Percentiles rank a stretch among this genome's conserved stretches.
Evolutionary conservation across 2,888 invertebrate species (phyloP).

Genomic region (Troides oblongomaculatus): DNA sequence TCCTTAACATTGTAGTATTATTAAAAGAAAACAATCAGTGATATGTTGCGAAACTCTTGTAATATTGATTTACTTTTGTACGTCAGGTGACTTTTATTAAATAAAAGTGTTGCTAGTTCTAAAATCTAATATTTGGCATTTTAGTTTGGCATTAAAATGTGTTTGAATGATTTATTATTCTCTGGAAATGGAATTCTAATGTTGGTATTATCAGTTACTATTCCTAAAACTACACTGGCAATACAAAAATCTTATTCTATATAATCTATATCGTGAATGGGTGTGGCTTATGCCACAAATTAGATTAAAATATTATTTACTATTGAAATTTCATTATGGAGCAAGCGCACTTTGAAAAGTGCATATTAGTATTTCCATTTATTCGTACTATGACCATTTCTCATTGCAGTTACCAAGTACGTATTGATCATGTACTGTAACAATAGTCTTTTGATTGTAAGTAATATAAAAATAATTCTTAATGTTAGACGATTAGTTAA

Average conservation of each 20-base stretch:
- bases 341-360: neutral
- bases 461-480: slow-evolving; percentile 21
- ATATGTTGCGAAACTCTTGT: slow-evolving; percentile 30
- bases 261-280: neutral
- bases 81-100: slow-evolving; percentile 22
- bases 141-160: slow-evolving; percentile 53
- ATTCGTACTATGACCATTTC: neutral
- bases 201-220: slow-evolving; percentile 6
- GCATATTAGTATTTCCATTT: neutral
- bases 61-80: slow-evolving; percentile 30
- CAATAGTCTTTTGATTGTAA: neutral
- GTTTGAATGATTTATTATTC: neutral
- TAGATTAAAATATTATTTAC: neutral
- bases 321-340: neutral
- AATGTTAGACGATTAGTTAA: slow-evolving; percentile 7
- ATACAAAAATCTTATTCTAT: slow-evolving; percentile 18
- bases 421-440: neutral
- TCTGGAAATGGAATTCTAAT: slow-evolving; percentile 1
- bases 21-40: slow-evolving; percentile 20
- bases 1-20: neutral
- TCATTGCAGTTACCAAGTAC: neutral
- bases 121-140: slow-evolving; percentile 62
- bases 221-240: neutral
- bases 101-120: slow-evolving; percentile 37
- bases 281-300: neutral